Base-by-base conservation (phyloP, 2,888 invertebrate genomes). In the Aphidoletes aphidimyza region DNA sequence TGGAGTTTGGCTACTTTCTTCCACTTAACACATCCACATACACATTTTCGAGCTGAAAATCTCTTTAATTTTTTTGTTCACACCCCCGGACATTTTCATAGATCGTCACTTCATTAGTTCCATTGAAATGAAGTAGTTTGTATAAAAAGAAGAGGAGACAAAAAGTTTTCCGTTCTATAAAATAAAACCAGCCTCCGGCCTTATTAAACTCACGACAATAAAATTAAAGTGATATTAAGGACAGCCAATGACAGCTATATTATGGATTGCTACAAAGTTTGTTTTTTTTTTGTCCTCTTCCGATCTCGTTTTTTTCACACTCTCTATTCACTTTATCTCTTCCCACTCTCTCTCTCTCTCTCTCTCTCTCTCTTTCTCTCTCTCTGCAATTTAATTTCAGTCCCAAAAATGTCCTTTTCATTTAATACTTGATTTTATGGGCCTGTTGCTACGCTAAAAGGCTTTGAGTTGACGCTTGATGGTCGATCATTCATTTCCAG, bases 61-160 rank as follows among this genome's bases (percentile, higher is more conserved):
- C 22, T 22, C 22, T 22, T 47, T 17, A 47, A 19, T 30, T n/a
- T 34, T 14, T 34, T 69, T 2, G 8, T 69, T 69, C 22, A 22
- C 2, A 47, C 5, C 26, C 22, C 26, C 26, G 54, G 5, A 26
- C 22, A 54, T 26, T n/a, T n/a, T n/a, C n/a, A n/a, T n/a, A n/a
- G 54, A 54, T 54, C 54, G 22, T 54, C 54, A 69, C 30, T 69
- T 69, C 69, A 69, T 69, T 69, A 69, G 30, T 69, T 69, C 69
- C 30, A 69, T 69, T 69, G 17, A 69, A 30, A 30, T 30, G 30
- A 54, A 26, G 26, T 17, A 11, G 26, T 22, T 11, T 19, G 54
- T 22, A 54, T 6, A 1, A 54, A 17, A 22, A 22, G 22, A 22
- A 6, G 22, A 54, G 54, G 2, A 22, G 47, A 47, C 2, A 3